Percentiles rank a stretch among this genome's conserved stretches.
These are phyloP conservation scores for Xerus rutilus DNA, from an alignment of 2,797 vertebrate genomes.

Conservation along the genomic window DNA sequence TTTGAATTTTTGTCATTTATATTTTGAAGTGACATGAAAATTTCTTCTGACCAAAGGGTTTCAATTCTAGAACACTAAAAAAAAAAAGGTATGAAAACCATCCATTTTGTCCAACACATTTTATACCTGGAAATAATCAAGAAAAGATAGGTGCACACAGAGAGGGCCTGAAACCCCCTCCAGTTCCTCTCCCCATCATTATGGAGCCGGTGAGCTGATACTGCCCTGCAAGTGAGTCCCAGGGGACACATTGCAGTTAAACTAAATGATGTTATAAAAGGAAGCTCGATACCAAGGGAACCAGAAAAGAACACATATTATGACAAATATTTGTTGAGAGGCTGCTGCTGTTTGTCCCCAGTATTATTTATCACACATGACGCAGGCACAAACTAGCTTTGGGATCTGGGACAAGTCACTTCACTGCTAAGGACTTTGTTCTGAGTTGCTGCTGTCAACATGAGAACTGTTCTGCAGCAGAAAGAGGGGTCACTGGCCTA, in stretches of 20 bases:
- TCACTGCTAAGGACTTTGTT: background rate
- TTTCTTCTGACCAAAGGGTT: background rate
- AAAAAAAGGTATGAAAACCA: background rate
- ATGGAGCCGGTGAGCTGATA: fast-evolving
- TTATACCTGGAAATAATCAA: background rate
- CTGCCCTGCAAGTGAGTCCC: background rate
- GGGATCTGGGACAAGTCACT: background rate
- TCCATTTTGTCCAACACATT: background rate
- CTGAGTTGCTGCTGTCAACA: background rate
- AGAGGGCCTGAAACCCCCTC: background rate
- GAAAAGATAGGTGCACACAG: background rate
- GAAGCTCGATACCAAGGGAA: background rate
- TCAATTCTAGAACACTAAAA: background rate
- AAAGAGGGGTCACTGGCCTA: background rate
- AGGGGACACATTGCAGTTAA: background rate
- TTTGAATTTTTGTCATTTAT: background rate
- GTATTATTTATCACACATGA: background rate
- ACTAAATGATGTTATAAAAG: background rate
- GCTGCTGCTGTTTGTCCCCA: no score
- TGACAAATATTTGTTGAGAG: background rate
- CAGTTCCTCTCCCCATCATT: fast-evolving
- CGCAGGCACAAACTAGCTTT: background rate
- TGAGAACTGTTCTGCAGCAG: background rate
- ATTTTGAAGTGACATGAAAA: background rate
- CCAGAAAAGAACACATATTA: fast-evolving